These are phyloP conservation scores for Dolichomitus sp. DNA, from an alignment of 2,888 invertebrate species.

Conservation along the genomic window DNA sequence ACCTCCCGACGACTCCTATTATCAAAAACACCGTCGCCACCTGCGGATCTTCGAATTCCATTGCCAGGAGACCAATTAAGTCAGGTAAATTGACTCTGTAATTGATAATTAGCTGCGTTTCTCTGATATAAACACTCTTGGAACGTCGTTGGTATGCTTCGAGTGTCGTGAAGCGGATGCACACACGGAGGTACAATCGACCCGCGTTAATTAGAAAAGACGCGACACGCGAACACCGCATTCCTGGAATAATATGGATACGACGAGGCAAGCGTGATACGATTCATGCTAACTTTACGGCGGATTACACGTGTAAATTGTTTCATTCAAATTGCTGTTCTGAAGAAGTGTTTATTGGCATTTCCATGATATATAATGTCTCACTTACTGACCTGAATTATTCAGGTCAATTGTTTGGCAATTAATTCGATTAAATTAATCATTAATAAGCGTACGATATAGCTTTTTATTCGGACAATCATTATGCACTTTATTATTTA, in stretches of 20 bases:
- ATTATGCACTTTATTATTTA: background rate
- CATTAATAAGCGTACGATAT: too few relatives aligned
- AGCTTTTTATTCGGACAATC: too few relatives aligned
- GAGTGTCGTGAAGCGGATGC: slow-evolving; percentile 54
- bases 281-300: slow-evolving; percentile 41
- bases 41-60: slow-evolving; percentile 63
- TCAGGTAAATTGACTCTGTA: slow-evolving; percentile 76
- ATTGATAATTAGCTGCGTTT: background rate
- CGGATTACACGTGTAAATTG: slow-evolving; percentile 37
- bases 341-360: too few relatives aligned
- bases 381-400: background rate
- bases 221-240: slow-evolving; percentile 79
- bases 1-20: slow-evolving; percentile 83
- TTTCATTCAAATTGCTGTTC: slow-evolving; percentile 49
- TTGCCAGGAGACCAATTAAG: slow-evolving; percentile 78
- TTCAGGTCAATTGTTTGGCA: background rate
- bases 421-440: background rate
- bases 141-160: slow-evolving; percentile 41
- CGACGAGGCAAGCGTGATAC: slow-evolving; percentile 37
- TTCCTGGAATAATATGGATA: slow-evolving; percentile 72
- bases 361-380: background rate
- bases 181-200: slow-evolving; percentile 73
- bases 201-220: slow-evolving; percentile 77
- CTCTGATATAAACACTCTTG: background rate
- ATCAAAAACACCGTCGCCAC: slow-evolving; percentile 79